A percentile compares a stretch with the other conserved stretches of the same genome.
Conservation (phyloP, 2,113 vertebrate species). For the Rhabdomys dilectus region DNA sequence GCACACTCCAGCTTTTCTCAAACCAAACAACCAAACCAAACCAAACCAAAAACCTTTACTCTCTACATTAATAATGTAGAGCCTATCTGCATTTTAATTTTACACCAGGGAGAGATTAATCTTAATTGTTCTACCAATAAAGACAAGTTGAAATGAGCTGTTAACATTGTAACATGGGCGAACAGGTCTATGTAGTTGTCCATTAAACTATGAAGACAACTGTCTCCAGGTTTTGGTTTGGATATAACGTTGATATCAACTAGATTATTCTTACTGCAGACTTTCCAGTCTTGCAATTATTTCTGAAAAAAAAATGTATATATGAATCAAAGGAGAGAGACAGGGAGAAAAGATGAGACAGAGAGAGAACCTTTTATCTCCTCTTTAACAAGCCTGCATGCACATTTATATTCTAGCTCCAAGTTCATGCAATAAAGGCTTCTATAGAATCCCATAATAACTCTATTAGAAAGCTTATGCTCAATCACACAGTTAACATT, state of each 20-base stretch:
- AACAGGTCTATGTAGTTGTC: constrained; percentile 5
- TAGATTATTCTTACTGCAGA: constrained; percentile 4
- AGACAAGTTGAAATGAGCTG: constrained; percentile 53
- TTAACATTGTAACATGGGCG: not conserved
- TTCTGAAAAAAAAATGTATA: constrained; percentile 65
- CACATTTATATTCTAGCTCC: constrained; percentile 81
- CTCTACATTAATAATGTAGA: constrained; percentile 56
- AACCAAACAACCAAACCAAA: not conserved
- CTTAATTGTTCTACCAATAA: constrained; percentile 73
- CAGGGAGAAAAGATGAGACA: no score
- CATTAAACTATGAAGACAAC: constrained; percentile 9
- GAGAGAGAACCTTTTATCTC: constrained; percentile 27
- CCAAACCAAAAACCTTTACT: not conserved
- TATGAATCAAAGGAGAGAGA: not conserved
- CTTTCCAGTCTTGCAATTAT: constrained; percentile 67
- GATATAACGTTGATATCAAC: not conserved
- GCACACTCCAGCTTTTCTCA: constrained; percentile 7
- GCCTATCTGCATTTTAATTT: constrained; percentile 6
- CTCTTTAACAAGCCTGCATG: constrained; percentile 75
- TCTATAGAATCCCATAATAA: constrained; percentile 84
- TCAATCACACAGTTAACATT: constrained; percentile 80
- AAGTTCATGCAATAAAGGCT: constrained; percentile 82
- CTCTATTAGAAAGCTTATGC: constrained; percentile 82
- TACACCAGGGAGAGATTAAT: constrained; percentile 60
- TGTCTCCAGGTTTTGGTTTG: constrained; percentile 20